phyloP scores from a whole-genome alignment of 2,113 vertebrate species.

The Actinemys pallida region DNA sequence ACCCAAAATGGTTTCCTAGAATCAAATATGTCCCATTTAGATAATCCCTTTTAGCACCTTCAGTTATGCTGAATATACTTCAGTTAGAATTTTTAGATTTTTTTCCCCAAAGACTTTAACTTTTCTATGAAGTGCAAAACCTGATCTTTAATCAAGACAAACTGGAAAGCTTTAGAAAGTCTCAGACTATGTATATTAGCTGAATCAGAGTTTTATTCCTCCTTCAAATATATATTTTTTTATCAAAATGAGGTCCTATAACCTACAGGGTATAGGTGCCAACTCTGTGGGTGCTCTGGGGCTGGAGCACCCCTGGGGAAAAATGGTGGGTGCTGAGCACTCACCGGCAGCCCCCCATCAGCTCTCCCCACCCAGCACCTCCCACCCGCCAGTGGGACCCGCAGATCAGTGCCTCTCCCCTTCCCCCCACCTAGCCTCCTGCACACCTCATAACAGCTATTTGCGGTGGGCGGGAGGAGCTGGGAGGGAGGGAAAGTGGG shows the following conservation, averaged over 20 bases:
- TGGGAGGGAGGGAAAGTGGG: no score
- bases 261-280: background rate
- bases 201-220: background rate
- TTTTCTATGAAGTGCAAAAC: background rate
- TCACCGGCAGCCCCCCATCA: no score
- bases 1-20: accelerated
- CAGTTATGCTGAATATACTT: background rate
- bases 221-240: background rate
- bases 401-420: no score
- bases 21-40: background rate
- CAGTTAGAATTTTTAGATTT: background rate
- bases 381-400: no score
- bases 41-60: background rate
- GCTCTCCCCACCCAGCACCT: no score
- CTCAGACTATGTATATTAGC: background rate
- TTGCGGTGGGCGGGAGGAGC: no score
- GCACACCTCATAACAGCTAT: no score
- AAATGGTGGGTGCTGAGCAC: no score
- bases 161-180: background rate
- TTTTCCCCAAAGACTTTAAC: background rate
- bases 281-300: no score
- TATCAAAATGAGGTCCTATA: background rate
- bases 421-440: no score
- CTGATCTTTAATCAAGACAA: background rate
- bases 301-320: no score